Base-by-base conservation (phyloP, 2,113 vertebrate genomes). In the Calidris pygmaea region DNA sequence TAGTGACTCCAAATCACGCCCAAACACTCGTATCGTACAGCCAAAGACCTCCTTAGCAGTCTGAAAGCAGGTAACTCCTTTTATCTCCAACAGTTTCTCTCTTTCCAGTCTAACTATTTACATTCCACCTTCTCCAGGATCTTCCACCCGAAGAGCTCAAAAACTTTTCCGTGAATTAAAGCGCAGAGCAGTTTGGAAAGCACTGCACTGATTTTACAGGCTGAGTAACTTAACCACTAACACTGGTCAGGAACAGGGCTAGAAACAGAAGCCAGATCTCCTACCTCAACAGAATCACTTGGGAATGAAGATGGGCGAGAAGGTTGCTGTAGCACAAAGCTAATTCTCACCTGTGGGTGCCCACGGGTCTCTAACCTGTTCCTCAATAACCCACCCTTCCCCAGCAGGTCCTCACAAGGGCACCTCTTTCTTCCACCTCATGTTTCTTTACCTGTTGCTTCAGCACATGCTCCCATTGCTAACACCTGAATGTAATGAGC, bases 321-420 rank as follows among this genome's bases (percentile, higher is more conserved):
- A 85, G 52, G n/a, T 78, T n/a, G 29, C 67, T 65, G 58, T 0
- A 67, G 92, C 35, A 67, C 3, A 4, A 60, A 50, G 22, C 50
- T 58, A 35, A 41, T 30, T 53, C 47, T 72, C 5, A 66, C 37
- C n/a, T n/a, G 6, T 10, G 20, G 0, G 0, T 9, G 10, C 29
- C n/a, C 39, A 39, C 0, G 5, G 47, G n/a, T 39, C 18, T 67
- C 85, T 22, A 60, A 85, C 4, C 27, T 45, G 10, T 29, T 58
- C 22, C 70, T 59, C n/a, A 19, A 21, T 14, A 83, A 11, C 26
- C 26, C 34, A 35, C 12, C 48, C 24, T 23, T 56, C 43, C 71
- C 20, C 32, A 76, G 34, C 34, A 75, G n/a, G 32, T 58, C 41
- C 43, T 39, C 43, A 65, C 8, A 56, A 52, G 16, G 20, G 41